Evolutionary conservation across 2,888 invertebrate genomes (phyloP).

Genomic region (Unio delphinus): DNA sequence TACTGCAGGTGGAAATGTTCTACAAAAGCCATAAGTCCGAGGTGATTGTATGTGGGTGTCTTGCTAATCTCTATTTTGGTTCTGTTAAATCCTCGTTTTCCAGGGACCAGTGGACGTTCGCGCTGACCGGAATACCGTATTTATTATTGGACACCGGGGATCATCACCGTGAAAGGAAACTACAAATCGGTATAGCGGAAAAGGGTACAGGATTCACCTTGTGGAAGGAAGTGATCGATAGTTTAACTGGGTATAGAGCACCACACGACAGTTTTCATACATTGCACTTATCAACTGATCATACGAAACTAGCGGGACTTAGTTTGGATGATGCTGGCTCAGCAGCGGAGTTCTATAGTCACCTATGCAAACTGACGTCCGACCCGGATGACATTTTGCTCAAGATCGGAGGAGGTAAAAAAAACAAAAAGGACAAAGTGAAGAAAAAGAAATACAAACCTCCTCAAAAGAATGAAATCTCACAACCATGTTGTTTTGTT

Average conservation of each 20-base stretch:
- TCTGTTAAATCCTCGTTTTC: constrained; percentile 45
- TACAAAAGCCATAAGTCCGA: constrained; percentile 83
- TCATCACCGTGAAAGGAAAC: constrained; percentile 73
- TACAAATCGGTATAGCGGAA: constrained; percentile 83
- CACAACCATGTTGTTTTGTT: constrained; percentile 87
- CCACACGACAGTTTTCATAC: constrained; percentile 82
- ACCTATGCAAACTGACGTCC: constrained; percentile 78
- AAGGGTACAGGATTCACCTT: constrained; percentile 86
- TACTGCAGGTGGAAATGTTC: constrained; percentile 68
- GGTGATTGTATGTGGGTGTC: constrained; percentile 82
- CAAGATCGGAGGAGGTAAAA: constrained; percentile 74
- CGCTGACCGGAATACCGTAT: constrained; percentile 85
- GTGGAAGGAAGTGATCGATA: constrained; percentile 87
- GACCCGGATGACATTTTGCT: constrained; percentile 85
- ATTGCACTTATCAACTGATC: constrained; percentile 84
- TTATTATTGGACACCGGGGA: constrained; percentile 84
- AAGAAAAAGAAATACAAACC: constrained; percentile 71
- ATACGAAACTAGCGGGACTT: constrained; percentile 83
- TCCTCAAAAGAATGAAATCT: constrained; percentile 86
- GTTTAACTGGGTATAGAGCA: constrained; percentile 81
- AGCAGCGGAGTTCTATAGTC: constrained; percentile 78
- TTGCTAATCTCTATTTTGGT: constrained; percentile 76
- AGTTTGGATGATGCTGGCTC: constrained; percentile 84
- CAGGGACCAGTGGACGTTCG: constrained; percentile 78
- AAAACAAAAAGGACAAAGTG: constrained; percentile 57